Evolutionary conservation across 2,113 vertebrate genomes (phyloP).

Genomic region (Catharus fuscescens): DNA sequence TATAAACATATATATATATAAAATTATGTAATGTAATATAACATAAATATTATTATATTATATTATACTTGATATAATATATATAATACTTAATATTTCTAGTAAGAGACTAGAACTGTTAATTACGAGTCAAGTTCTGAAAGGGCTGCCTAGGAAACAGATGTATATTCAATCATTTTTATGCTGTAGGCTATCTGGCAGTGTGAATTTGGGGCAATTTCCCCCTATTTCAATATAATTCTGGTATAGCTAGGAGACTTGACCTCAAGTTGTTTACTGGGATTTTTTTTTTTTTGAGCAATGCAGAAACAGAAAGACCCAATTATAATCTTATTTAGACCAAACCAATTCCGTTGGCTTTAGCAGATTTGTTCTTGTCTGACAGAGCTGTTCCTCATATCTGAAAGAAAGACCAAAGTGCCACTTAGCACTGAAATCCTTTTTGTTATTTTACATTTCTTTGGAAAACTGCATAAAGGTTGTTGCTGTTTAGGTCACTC

Average conservation of each 20-base stretch:
- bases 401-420: neutral
- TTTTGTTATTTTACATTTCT: constrained; percentile 8
- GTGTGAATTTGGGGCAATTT: neutral
- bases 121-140: neutral
- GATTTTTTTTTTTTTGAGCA: neutral
- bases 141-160: neutral
- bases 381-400: neutral
- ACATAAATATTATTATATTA: no score
- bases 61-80: no score
- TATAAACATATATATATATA: no score
- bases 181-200: neutral
- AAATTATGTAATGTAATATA: no score
- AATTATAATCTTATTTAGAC: constrained; percentile 47
- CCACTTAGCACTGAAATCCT: neutral
- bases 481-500: neutral
- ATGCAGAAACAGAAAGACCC: neutral
- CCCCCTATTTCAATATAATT: neutral
- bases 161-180: neutral
- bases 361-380: constrained; percentile 12
- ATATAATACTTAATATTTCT: neutral
- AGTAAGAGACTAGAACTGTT: neutral
- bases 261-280: neutral
- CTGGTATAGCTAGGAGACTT: neutral
- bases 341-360: constrained; percentile 32
- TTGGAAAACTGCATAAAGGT: neutral